These are phyloP conservation scores for Lepidurus couesii DNA, from an alignment of 1,140 invertebrate genomes.

Conservation along the genomic window DNA sequence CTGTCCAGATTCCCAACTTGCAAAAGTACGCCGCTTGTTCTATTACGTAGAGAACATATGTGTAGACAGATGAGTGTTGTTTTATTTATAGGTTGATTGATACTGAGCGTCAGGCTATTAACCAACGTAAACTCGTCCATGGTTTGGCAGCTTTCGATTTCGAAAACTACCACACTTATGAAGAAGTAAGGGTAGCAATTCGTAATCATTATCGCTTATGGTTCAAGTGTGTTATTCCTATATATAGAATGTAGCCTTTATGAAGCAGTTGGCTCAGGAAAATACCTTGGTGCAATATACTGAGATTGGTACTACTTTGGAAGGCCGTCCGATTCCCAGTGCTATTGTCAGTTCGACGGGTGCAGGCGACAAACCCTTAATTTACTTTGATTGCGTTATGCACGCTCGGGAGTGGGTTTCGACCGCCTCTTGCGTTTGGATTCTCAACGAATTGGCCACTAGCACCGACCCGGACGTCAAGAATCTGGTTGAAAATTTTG, in stretches of 20 bases:
- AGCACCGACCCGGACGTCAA: slow-evolving; percentile 40
- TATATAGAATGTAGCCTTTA: slow-evolving; percentile 23
- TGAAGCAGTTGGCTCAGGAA: slow-evolving; percentile 20
- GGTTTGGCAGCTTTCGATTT: slow-evolving; percentile 28
- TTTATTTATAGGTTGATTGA: slow-evolving; percentile 11
- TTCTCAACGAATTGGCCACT: slow-evolving; percentile 64
- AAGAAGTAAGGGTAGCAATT: slow-evolving; percentile 28
- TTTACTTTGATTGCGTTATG: slow-evolving; percentile 56
- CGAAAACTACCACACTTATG: slow-evolving; percentile 34
- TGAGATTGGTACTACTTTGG: slow-evolving; percentile 6
- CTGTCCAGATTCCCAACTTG: neutral
- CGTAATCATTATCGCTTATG: neutral
- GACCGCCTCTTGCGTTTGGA: slow-evolving; percentile 73
- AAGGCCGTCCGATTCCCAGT: slow-evolving; percentile 27
- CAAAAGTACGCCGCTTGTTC: neutral
- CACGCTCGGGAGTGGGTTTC: slow-evolving; percentile 91
- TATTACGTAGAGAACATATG: neutral
- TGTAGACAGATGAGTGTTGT: neutral
- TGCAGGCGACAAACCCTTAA: slow-evolving; percentile 33
- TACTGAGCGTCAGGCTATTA: neutral
- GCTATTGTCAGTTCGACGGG: slow-evolving; percentile 26
- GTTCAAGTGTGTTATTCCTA: neutral
- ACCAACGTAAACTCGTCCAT: neutral
- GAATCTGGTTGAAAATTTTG: slow-evolving; percentile 63
- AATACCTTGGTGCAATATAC: slow-evolving; percentile 2